These are phyloP conservation scores for Lypha dubia DNA, from an alignment of 2,888 invertebrate species.

Conservation along the genomic window DNA sequence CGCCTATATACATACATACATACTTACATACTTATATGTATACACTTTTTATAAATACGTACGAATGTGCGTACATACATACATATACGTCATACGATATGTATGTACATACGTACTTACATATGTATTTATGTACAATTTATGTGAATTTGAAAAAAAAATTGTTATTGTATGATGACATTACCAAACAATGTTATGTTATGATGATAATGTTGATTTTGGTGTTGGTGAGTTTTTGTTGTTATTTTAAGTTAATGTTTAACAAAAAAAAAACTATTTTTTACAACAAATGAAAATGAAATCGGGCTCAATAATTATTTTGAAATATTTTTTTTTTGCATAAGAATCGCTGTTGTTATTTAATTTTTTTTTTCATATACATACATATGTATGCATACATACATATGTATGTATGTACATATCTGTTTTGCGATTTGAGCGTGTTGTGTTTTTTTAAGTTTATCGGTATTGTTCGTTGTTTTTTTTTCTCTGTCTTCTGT, in stretches of 20 bases:
- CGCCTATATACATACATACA: neutral
- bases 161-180: slow-evolving; percentile 56
- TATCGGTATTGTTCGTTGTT: slow-evolving; percentile 42
- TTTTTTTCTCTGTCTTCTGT: slow-evolving; percentile 33
- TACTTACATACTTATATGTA: neutral
- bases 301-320: slow-evolving; percentile 72
- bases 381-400: too few relatives aligned
- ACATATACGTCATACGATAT: neutral
- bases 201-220: slow-evolving; percentile 47
- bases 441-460: slow-evolving; percentile 21
- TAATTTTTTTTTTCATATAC: slow-evolving; percentile 5
- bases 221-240: slow-evolving; percentile 31
- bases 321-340: slow-evolving; percentile 78
- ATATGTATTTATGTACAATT: slow-evolving; percentile 16
- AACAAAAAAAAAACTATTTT: slow-evolving; percentile 8
- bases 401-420: too few relatives aligned
- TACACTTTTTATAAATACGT: neutral
- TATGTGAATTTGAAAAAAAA: slow-evolving; percentile 9
- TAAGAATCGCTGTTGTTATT: slow-evolving; percentile 77
- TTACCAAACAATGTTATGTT: slow-evolving; percentile 59
- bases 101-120: too few relatives aligned
- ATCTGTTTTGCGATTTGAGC: slow-evolving; percentile 3
- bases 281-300: slow-evolving; percentile 35
- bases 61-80: neutral
- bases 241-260: slow-evolving; percentile 32